Evolutionary conservation across 2,113 vertebrate genomes (phyloP).

Genomic region (Lagopus leucura): DNA sequence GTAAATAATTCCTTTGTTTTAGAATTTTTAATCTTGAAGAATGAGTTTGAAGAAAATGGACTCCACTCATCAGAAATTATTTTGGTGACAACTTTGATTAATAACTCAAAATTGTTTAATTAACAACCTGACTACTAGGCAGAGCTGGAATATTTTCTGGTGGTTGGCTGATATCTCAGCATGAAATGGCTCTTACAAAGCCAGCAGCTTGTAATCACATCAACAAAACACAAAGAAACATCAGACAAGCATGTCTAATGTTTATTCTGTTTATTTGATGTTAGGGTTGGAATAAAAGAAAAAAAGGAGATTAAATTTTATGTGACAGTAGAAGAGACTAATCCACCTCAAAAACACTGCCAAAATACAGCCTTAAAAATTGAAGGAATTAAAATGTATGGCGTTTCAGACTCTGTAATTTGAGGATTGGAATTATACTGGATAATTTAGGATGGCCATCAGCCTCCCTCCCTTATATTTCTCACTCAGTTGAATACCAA

Average conservation of each 20-base stretch:
- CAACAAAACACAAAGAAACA: background rate
- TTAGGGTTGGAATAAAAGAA: background rate
- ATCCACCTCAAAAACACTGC: background rate
- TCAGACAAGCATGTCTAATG: background rate
- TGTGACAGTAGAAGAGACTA: background rate
- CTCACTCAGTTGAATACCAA: background rate
- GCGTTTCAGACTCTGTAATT: background rate
- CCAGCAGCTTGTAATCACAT: background rate
- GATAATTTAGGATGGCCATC: background rate
- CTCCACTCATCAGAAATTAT: background rate
- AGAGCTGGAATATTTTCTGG: background rate
- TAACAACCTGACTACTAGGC: background rate
- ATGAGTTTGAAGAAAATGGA: background rate
- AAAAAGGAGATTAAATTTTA: background rate
- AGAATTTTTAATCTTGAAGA: background rate
- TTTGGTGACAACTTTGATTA: background rate
- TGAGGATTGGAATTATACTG: background rate
- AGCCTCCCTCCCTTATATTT: background rate
- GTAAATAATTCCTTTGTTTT: background rate
- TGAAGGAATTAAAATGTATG: background rate
- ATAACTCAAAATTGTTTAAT: background rate
- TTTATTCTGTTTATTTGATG: conserved; percentile 23
- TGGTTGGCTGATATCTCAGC: background rate
- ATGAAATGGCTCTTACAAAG: background rate
- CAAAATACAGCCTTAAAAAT: background rate